Evolutionary conservation across 2,797 vertebrate genomes (phyloP).

Genomic region (Acridotheres tristis): DNA sequence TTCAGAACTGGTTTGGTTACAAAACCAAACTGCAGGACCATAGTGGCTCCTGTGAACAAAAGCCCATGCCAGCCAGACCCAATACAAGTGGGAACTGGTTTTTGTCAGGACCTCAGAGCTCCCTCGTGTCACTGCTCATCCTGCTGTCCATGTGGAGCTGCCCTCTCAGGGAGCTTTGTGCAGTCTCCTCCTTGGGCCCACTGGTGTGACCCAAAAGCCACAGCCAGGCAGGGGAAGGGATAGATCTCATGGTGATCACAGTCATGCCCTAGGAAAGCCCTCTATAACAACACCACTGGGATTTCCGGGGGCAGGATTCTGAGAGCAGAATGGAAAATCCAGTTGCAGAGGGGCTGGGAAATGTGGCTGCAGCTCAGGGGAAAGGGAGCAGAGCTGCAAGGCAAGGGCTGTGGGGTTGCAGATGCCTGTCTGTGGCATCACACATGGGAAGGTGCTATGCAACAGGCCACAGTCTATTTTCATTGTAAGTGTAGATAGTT

Average conservation of each 20-base stretch:
- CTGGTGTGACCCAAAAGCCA: background rate
- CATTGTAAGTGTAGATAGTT: background rate
- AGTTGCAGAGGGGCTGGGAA: background rate
- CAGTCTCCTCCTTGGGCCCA: background rate
- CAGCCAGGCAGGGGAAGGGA: background rate
- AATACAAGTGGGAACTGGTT: background rate
- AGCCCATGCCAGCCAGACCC: background rate
- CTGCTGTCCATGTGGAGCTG: background rate
- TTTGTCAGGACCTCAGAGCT: background rate
- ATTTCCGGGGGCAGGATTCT: background rate
- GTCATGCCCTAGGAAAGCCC: background rate
- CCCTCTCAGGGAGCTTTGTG: background rate
- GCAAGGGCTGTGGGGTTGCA: background rate
- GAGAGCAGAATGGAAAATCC: background rate
- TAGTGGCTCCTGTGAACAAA: background rate
- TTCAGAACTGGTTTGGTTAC: background rate
- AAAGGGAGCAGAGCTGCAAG: background rate
- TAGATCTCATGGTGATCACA: background rate
- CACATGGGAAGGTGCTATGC: background rate
- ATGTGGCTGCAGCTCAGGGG: background rate
- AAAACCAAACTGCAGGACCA: background rate
- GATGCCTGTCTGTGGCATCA: background rate
- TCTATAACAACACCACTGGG: fast-evolving
- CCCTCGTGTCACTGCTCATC: background rate
- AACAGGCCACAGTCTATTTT: background rate